Evolutionary conservation across 2,113 vertebrate genomes (phyloP).

Genomic region (Saguinus midas): DNA sequence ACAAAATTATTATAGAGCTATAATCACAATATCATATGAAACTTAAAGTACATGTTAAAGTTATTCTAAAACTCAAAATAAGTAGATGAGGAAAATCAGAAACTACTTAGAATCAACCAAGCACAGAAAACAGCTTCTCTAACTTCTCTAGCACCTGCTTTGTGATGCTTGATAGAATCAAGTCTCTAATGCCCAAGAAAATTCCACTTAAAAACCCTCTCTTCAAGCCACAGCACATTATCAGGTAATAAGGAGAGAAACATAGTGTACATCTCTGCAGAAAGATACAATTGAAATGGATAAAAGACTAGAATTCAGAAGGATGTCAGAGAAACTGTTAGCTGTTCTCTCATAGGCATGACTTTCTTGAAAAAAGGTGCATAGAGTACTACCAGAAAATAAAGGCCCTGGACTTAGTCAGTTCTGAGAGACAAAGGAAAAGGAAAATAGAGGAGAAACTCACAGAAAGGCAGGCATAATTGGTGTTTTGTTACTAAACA

Average conservation of each 20-base stretch:
- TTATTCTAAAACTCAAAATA: neutral
- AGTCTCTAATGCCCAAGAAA: neutral
- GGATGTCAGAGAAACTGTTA: neutral
- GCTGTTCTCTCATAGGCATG: neutral
- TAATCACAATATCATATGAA: neutral
- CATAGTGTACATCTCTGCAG: neutral
- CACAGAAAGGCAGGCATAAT: neutral
- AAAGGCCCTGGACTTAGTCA: neutral
- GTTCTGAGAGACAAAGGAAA: neutral
- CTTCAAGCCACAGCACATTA: neutral
- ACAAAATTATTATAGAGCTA: neutral
- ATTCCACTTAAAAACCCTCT: neutral
- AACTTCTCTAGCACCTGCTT: neutral
- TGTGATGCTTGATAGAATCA: neutral
- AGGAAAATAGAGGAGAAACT: neutral
- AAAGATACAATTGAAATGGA: neutral
- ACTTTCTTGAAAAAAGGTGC: neutral
- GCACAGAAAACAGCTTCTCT: neutral
- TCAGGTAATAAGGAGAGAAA: neutral
- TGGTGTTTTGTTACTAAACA: slow-evolving; percentile 48
- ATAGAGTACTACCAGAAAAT: neutral
- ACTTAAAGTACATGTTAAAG: neutral
- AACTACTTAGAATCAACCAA: neutral
- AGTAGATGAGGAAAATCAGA: slow-evolving; percentile 8
- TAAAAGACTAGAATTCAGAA: neutral